phyloP scores from a whole-genome alignment of 2,888 invertebrate genomes.

The Amiota minor region DNA sequence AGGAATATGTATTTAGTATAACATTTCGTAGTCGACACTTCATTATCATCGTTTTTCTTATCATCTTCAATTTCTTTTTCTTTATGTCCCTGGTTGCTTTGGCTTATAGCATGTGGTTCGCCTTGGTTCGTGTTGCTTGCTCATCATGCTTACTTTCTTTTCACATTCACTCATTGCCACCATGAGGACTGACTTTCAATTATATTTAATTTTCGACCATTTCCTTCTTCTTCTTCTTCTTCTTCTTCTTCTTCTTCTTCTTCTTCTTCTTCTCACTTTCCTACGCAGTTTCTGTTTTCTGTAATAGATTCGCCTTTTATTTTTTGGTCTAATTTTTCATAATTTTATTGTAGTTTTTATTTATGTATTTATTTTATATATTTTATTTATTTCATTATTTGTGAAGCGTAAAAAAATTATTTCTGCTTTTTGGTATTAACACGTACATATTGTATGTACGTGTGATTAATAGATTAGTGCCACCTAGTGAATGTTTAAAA shows the following conservation, averaged over 20 bases:
- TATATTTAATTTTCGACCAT: constrained; percentile 30
- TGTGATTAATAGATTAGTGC: no score
- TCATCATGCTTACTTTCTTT: background rate
- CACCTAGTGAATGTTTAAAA: no score
- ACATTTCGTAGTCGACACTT: constrained; percentile 25
- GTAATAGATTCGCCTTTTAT: background rate
- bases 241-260: background rate
- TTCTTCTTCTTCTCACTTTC: background rate
- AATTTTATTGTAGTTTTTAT: background rate
- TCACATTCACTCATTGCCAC: background rate
- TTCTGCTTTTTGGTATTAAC: background rate
- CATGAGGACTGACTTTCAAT: constrained; percentile 34
- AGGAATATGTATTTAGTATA: constrained; percentile 36
- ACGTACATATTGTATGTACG: no score
- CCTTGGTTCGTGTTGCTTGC: background rate
- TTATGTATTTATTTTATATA: background rate
- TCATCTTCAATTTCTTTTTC: background rate
- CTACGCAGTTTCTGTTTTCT: constrained; percentile 1
- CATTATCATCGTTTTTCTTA: background rate
- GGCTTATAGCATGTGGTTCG: background rate
- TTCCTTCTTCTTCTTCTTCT: constrained; percentile 2
- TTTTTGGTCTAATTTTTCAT: background rate
- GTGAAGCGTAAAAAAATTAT: constrained; percentile 19
- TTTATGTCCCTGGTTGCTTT: background rate
- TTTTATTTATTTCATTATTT: background rate